These are phyloP conservation scores for Halichoeres trimaculatus DNA, from an alignment of 2,113 vertebrate species.

Conservation along the genomic window DNA sequence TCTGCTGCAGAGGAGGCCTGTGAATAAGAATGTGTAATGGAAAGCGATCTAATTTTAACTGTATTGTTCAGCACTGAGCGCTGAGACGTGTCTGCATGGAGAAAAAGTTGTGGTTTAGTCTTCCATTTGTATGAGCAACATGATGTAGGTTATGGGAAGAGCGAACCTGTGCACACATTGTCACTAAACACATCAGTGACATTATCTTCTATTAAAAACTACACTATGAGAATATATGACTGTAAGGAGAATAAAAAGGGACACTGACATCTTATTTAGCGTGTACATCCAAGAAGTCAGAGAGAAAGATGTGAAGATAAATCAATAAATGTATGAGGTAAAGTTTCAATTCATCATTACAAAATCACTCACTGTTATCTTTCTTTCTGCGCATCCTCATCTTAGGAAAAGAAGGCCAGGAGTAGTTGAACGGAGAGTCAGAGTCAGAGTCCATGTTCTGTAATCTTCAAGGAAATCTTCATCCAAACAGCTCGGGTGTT, in stretches of 20 bases:
- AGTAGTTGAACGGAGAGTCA: slow-evolving; percentile 98
- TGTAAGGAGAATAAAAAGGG: slow-evolving; percentile 2
- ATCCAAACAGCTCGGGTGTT: slow-evolving; percentile 37
- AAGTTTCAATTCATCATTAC: background rate
- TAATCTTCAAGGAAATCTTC: slow-evolving; percentile 34
- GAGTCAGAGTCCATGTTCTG: slow-evolving; percentile 95
- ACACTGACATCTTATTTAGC: background rate
- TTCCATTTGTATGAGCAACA: slow-evolving; percentile 23
- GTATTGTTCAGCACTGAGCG: slow-evolving; percentile 52
- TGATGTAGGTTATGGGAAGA: background rate
- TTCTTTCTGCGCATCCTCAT: slow-evolving; percentile 94
- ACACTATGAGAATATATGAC: background rate
- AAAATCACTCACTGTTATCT: slow-evolving; percentile 84
- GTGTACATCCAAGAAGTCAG: background rate
- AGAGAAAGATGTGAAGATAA: background rate
- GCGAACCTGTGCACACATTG: background rate
- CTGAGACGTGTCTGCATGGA: slow-evolving; percentile 44
- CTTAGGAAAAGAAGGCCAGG: slow-evolving; percentile 97
- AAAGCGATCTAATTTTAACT: slow-evolving; percentile 71
- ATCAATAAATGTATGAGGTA: background rate
- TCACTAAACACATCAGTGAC: background rate
- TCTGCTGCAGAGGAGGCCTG: slow-evolving; percentile 39
- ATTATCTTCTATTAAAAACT: background rate
- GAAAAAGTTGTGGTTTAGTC: slow-evolving; percentile 4
- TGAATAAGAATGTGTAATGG: slow-evolving; percentile 55